Evolutionary conservation across 35 echinoderm and acorn worm species (phyloP), one percentile per base, ranked within the genome.

Genomic region (Hemicentrotus pulcherrimus): DNA sequence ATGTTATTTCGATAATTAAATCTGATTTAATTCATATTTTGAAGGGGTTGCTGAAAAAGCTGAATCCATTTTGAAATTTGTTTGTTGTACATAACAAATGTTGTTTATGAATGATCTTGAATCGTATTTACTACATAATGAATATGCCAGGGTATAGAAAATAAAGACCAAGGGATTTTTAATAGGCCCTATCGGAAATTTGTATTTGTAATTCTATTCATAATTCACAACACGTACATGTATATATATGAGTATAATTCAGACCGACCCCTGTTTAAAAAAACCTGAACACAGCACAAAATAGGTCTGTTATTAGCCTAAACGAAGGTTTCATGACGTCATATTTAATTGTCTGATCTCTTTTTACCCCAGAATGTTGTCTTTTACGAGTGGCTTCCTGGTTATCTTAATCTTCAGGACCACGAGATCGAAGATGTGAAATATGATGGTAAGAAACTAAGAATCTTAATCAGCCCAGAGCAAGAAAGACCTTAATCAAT

Each of bases 331-430:
- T 55, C 15, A 14, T 55, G 50, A 15, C 8, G 48, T 8, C 8
- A 47, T 41, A 31, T 47, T 45, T 12, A 24, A 6, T 94, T 94
- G 70, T 94, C 31, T 91, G 32, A 92, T 91, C 86, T 92, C 22
- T 91, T 33, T 95, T 94, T 31, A 92, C 65, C 18, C 46, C 92
- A 99, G 98, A 99, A 97, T 85, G 95, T 99, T 24, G 98, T 99
- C 3, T 91, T 94, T 14, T 96, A 99, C 91, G 98, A 99, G 30
- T 99, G 98, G 98, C 96, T 99, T 18, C 98, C 98, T 46, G 97
- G 86, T 22, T 97, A 96, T 32, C 94, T 99, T 4, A 97, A 99
- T 47, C 32, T 99, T 41, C 28, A 55, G 2, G 88, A 47, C 16
- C 9, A 92, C 14, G 96, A 99, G 91, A 61, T 96, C 9, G 30